phyloP scores from a whole-genome alignment of 1,140 invertebrate species.

The Chlorops oryzae region DNA sequence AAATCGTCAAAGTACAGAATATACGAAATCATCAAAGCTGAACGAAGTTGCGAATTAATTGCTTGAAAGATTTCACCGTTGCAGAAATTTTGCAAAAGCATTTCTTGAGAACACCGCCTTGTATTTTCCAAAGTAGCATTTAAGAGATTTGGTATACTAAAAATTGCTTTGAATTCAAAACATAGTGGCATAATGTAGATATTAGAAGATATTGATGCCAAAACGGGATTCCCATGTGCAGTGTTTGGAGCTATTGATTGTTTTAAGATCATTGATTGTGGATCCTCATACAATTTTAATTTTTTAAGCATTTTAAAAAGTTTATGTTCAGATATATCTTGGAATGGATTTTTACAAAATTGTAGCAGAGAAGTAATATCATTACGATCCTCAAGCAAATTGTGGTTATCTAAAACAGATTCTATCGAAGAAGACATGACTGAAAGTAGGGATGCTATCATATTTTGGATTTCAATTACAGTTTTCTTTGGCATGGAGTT shows the following conservation, averaged over 20 bases:
- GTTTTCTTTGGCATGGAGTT: slow-evolving; percentile 7
- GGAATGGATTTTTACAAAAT: slow-evolving; percentile 9
- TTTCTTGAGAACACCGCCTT: neutral
- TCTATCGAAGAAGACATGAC: slow-evolving; percentile 5
- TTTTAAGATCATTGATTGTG: slow-evolving; percentile 6
- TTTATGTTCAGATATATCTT: slow-evolving; percentile 10
- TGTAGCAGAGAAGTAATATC: neutral
- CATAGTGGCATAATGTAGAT: slow-evolving; percentile 11
- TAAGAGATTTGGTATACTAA: slow-evolving; percentile 14
- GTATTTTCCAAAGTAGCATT: slow-evolving; percentile 8
- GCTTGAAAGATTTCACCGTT: slow-evolving; percentile 10
- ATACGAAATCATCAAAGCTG: slow-evolving; percentile 8
- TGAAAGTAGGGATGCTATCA: slow-evolving; percentile 1
- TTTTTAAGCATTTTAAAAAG: slow-evolving; percentile 10
- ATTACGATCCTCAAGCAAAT: neutral
- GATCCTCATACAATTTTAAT: slow-evolving; percentile 10
- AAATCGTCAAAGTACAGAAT: slow-evolving; percentile 15
- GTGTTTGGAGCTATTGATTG: slow-evolving; percentile 1
- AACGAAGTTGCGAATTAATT: neutral
- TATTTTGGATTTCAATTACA: slow-evolving; percentile 8
- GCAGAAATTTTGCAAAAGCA: slow-evolving; percentile 8
- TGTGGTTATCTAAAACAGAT: slow-evolving; percentile 3
- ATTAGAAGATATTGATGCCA: neutral
- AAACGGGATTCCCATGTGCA: slow-evolving; percentile 5
- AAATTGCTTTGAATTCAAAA: slow-evolving; percentile 2